Percentiles rank a stretch among this genome's conserved stretches.
Evolutionary conservation across 2,888 invertebrate genomes (phyloP).

Genomic region (Oxyscelio sp.): DNA sequence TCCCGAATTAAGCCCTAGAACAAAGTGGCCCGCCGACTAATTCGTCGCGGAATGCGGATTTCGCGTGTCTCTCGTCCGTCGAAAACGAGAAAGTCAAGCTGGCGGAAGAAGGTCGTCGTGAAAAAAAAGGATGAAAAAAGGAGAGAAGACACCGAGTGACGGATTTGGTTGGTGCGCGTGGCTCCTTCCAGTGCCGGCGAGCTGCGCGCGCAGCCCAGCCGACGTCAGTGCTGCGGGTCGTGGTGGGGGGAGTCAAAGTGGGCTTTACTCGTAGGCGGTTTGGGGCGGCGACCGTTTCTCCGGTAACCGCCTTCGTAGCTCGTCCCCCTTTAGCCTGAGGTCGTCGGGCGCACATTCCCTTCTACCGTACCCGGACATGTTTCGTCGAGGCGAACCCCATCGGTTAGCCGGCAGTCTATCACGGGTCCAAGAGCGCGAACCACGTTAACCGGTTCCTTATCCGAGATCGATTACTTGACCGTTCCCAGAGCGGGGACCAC

Average conservation of each 20-base stretch:
- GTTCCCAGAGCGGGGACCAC: constrained; percentile 80
- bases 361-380: constrained; percentile 80
- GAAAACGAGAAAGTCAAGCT: constrained; percentile 30
- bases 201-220: constrained; percentile 85
- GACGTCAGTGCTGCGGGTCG: constrained; percentile 53
- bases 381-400: constrained; percentile 82
- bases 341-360: constrained; percentile 72
- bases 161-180: constrained; percentile 80
- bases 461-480: constrained; percentile 56
- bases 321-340: constrained; percentile 86
- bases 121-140: constrained; percentile 7
- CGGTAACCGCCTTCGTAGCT: constrained; percentile 82
- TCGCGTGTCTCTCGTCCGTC: not conserved
- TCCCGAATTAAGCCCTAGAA: not conserved
- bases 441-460: constrained; percentile 87
- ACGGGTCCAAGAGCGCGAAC: constrained; percentile 88
- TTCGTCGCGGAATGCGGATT: constrained; percentile 11
- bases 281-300: constrained; percentile 84
- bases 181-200: constrained; percentile 75
- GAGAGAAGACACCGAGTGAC: constrained; percentile 17
- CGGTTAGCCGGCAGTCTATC: constrained; percentile 87
- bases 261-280: constrained; percentile 83
- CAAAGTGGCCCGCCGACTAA: not conserved
- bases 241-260: constrained; percentile 78
- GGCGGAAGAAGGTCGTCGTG: constrained; percentile 16